Evolutionary conservation across 2,113 vertebrate species (phyloP).

Genomic region (Neotragus moschatus): DNA sequence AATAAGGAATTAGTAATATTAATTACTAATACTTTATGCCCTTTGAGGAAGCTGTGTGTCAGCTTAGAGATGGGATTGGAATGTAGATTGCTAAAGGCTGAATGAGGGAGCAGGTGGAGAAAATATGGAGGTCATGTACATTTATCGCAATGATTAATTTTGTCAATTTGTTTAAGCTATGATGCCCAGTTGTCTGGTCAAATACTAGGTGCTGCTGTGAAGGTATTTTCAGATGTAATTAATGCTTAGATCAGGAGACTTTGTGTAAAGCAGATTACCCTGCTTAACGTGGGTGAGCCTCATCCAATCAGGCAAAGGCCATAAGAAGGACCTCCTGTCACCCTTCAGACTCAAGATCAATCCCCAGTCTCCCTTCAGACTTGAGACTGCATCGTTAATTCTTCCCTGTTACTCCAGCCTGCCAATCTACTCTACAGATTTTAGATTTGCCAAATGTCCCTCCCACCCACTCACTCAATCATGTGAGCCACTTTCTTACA

Average conservation of each 20-base stretch:
- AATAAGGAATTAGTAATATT: not conserved
- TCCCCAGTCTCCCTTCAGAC: not conserved
- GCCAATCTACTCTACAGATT: not conserved
- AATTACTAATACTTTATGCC: not conserved
- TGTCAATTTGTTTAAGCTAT: not conserved
- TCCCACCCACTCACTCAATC: not conserved
- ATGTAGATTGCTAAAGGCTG: not conserved
- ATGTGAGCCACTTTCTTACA: not conserved
- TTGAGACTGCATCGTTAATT: not conserved
- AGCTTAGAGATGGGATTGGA: not conserved
- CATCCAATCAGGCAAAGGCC: not conserved
- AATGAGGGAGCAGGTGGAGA: not conserved
- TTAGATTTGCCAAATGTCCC: not conserved
- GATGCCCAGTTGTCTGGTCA: not conserved
- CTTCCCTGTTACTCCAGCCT: not conserved
- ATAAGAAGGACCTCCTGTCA: not conserved
- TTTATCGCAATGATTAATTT: not conserved
- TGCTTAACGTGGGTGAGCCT: not conserved
- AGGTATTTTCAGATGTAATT: not conserved
- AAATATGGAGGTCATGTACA: not conserved
- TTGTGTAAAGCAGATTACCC: not conserved
- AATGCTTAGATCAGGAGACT: not conserved
- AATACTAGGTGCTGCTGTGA: not conserved
- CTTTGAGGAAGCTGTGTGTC: not conserved
- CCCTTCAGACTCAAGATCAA: not conserved